phyloP scores from a whole-genome alignment of 2,888 invertebrate species.

The Microchrysa polita region DNA sequence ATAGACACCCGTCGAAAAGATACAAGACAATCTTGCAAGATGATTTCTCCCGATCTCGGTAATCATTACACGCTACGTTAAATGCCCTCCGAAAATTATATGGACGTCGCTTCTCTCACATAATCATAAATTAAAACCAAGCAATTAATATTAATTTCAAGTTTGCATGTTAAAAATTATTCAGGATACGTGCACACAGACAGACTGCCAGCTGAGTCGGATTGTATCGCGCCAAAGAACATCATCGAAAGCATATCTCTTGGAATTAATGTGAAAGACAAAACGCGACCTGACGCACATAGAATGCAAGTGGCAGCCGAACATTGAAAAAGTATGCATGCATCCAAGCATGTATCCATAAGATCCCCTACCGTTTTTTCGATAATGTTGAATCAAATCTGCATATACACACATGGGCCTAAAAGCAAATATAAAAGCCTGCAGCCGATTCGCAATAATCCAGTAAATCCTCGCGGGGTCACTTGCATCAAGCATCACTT shows the following conservation, averaged over 20 bases:
- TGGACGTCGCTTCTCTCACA: not conserved
- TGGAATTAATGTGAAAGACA: constrained; percentile 9
- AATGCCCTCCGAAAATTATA: not conserved
- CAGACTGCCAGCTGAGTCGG: no score
- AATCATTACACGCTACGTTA: not conserved
- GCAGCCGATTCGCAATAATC: not conserved
- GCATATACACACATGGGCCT: not conserved
- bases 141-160: constrained; percentile 5
- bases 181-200: not conserved
- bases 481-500: not conserved
- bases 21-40: no score
- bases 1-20: no score
- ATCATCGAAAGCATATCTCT: not conserved
- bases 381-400: not conserved
- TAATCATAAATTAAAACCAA: not conserved
- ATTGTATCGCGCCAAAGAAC: constrained; percentile 1
- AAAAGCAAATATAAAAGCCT: not conserved
- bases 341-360: no score
- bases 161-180: not conserved
- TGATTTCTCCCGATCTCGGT: no score
- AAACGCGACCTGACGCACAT: not conserved
- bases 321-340: constrained; percentile 14
- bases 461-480: not conserved
- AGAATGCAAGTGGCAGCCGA: not conserved
- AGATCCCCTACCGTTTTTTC: not conserved